Evolutionary conservation across 2,113 vertebrate species (phyloP).

Genomic region (Axis porcinus): DNA sequence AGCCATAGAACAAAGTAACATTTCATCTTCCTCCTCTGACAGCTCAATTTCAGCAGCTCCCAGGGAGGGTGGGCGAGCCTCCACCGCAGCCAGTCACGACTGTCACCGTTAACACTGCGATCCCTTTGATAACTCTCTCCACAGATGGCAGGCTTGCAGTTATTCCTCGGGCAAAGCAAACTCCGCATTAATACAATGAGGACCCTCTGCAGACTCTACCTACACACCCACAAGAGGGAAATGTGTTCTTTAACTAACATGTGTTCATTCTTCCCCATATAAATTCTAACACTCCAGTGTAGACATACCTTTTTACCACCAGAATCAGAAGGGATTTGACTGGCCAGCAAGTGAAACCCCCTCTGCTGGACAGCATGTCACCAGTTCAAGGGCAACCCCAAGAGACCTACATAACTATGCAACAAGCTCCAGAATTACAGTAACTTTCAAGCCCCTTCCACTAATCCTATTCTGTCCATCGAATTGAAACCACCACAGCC

Average conservation of each 20-base stretch:
- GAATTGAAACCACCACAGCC: neutral
- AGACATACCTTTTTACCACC: neutral
- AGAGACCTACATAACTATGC: neutral
- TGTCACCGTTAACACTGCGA: neutral
- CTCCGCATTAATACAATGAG: neutral
- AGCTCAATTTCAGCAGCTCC: constrained; percentile 62
- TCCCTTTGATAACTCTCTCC: constrained; percentile 36
- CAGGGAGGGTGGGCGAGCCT: neutral
- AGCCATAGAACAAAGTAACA: constrained; percentile 55
- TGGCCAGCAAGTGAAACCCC: neutral
- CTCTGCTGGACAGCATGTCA: neutral
- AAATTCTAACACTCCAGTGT: neutral
- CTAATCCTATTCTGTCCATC: neutral
- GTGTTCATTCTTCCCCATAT: neutral
- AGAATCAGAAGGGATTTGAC: neutral
- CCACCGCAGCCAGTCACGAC: neutral
- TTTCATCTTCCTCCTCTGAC: constrained; percentile 63
- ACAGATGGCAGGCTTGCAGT: neutral
- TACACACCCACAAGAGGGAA: neutral
- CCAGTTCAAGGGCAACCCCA: neutral
- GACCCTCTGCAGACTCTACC: neutral
- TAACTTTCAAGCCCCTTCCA: neutral
- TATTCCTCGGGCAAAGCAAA: constrained; percentile 25
- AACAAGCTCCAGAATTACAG: neutral
- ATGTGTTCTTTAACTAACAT: neutral